These are phyloP conservation scores for Resseliella maxima DNA, from an alignment of 2,888 invertebrate species.

Conservation along the genomic window DNA sequence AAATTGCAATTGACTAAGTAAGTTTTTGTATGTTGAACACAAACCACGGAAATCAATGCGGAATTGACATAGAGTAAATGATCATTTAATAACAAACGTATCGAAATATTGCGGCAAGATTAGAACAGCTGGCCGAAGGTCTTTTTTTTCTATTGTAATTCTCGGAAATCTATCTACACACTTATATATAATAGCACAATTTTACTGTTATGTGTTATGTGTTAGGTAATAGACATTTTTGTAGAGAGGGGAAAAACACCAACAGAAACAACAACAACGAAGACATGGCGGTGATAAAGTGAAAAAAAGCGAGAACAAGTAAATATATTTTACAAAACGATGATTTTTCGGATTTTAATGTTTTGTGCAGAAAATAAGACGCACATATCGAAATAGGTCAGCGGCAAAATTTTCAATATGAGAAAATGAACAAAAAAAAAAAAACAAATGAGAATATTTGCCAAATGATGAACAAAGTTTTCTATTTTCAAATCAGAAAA, in stretches of 20 bases:
- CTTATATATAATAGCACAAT: too few species aligned
- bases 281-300: too few species aligned
- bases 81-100: not conserved
- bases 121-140: slow-evolving; percentile 40
- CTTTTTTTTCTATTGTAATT: slow-evolving; percentile 22
- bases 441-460: not conserved
- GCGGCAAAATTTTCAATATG: not conserved
- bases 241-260: too few species aligned
- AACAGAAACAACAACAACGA: too few species aligned
- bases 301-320: too few species aligned
- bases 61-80: not conserved
- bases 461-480: too few species aligned
- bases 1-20: not conserved
- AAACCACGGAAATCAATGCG: not conserved
- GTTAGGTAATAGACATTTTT: too few species aligned
- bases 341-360: too few species aligned
- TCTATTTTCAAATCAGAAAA: too few species aligned
- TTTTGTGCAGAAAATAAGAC: not conserved
- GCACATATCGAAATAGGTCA: not conserved
- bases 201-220: too few species aligned
- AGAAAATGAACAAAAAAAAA: too few species aligned
- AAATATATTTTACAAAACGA: too few species aligned
- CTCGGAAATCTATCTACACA: not conserved
- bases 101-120: slow-evolving; percentile 22
- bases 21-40: not conserved